Evolutionary conservation across 1,140 invertebrate genomes (phyloP).

Genomic region (Drosophila malerkotliana): DNA sequence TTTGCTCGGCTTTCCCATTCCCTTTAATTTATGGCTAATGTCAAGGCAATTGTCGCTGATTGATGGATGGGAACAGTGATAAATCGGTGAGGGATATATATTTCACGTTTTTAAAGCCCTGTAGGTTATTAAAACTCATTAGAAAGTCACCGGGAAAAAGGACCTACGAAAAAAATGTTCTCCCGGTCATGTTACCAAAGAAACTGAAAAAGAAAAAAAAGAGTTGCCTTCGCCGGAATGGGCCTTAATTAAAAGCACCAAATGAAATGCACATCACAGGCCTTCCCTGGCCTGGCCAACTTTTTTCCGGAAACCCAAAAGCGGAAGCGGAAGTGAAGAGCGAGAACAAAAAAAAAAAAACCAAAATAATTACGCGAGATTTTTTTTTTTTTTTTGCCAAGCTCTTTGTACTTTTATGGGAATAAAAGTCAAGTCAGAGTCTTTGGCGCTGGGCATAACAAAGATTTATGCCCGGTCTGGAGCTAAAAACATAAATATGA

Average conservation of each 20-base stretch:
- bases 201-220: background rate
- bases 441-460: conserved; percentile 48
- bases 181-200: background rate
- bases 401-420: conserved; percentile 16
- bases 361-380: conserved; percentile 37
- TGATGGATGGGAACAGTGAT: conserved; percentile 45
- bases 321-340: background rate
- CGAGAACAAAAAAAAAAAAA: conserved; percentile 18
- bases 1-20: conserved; percentile 6
- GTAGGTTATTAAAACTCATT: conserved; percentile 51
- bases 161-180: conserved; percentile 5
- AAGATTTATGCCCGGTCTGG: conserved; percentile 64
- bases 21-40: conserved; percentile 43
- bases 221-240: conserved; percentile 10
- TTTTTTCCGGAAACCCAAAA: conserved; percentile 9
- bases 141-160: conserved; percentile 36
- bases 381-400: conserved; percentile 8
- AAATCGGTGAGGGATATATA: conserved; percentile 13
- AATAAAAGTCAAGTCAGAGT: too few relatives aligned
- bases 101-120: conserved; percentile 33
- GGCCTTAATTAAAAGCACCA: conserved; percentile 40
- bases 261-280: conserved; percentile 40
- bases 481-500: conserved; percentile 67
- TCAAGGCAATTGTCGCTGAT: conserved; percentile 63
- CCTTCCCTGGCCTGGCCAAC: conserved; percentile 31